phyloP scores from a whole-genome alignment of 2,888 invertebrate genomes.

The Neoaliturus tenellus region DNA sequence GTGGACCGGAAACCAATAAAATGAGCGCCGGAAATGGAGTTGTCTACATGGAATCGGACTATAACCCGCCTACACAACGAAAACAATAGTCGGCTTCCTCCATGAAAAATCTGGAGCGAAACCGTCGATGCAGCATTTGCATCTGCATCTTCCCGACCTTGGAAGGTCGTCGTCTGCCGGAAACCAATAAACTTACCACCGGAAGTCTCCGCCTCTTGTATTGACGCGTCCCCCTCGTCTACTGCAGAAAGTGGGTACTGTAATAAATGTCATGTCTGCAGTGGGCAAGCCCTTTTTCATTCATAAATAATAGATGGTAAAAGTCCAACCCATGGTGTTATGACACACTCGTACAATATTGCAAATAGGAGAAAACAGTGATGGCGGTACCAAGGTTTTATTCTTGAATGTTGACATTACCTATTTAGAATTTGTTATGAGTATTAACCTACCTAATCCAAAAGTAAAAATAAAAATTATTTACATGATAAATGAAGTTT shows the following conservation, averaged over 20 bases:
- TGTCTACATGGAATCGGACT: background rate
- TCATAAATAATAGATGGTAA: background rate
- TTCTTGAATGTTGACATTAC: too few species aligned
- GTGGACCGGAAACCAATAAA: constrained; percentile 43
- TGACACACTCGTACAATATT: background rate
- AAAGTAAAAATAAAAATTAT: too few species aligned
- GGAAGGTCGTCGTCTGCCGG: constrained; percentile 13
- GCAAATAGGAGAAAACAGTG: background rate
- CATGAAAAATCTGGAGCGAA: constrained; percentile 22
- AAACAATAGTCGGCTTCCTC: constrained; percentile 8
- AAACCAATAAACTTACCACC: background rate
- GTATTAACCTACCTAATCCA: too few species aligned
- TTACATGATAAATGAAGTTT: too few species aligned
- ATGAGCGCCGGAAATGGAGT: constrained; percentile 30
- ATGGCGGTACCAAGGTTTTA: too few species aligned
- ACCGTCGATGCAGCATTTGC: background rate
- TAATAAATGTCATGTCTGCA: constrained; percentile 26
- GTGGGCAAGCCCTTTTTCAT: constrained; percentile 8
- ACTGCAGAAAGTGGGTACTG: background rate
- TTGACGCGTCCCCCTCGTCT: background rate
- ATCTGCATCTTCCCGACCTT: constrained; percentile 1
- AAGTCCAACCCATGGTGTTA: background rate
- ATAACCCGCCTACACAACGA: background rate
- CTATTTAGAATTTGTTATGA: too few species aligned
- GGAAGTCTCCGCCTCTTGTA: constrained; percentile 18